Percentiles rank a stretch among this genome's conserved stretches.
Evolutionary conservation across 2,888 invertebrate species (phyloP).

Genomic region (Xylota sylvarum): DNA sequence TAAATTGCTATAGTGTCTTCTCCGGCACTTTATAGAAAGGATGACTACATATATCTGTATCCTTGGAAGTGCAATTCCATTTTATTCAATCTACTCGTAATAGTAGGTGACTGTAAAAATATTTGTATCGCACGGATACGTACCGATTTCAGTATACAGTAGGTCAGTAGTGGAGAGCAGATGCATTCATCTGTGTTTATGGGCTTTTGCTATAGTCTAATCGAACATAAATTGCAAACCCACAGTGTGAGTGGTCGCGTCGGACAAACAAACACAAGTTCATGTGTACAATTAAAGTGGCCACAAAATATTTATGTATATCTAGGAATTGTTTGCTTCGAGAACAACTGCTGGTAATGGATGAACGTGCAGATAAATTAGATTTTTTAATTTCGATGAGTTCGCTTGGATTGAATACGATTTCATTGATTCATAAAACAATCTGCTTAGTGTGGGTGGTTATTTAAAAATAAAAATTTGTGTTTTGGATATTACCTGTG

Average conservation of each 20-base stretch:
- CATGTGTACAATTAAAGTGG: slow-evolving; percentile 52
- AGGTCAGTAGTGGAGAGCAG: slow-evolving; percentile 7
- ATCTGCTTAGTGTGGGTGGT: background rate
- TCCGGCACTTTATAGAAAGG: background rate
- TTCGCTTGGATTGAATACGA: background rate
- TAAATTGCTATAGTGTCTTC: slow-evolving; percentile 9
- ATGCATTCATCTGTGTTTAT: slow-evolving; percentile 9
- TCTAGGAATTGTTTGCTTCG: slow-evolving; percentile 22
- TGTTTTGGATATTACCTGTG: background rate
- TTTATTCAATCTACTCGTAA: background rate
- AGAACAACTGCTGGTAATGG: background rate
- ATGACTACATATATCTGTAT: background rate
- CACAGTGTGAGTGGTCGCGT: slow-evolving; percentile 46
- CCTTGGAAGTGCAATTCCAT: slow-evolving; percentile 2
- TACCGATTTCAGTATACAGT: background rate
- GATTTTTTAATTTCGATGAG: no score
- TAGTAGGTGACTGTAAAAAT: background rate
- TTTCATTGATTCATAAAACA: background rate
- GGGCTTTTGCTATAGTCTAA: slow-evolving; percentile 16
- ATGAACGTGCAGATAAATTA: background rate
- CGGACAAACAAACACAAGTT: slow-evolving; percentile 52
- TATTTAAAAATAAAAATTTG: slow-evolving; percentile 2
- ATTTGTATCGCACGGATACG: background rate
- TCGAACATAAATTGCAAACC: slow-evolving; percentile 31
- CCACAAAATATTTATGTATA: slow-evolving; percentile 49